Conservation (phyloP, 2,888 invertebrate species). For the Diplazon laetatorius region DNA sequence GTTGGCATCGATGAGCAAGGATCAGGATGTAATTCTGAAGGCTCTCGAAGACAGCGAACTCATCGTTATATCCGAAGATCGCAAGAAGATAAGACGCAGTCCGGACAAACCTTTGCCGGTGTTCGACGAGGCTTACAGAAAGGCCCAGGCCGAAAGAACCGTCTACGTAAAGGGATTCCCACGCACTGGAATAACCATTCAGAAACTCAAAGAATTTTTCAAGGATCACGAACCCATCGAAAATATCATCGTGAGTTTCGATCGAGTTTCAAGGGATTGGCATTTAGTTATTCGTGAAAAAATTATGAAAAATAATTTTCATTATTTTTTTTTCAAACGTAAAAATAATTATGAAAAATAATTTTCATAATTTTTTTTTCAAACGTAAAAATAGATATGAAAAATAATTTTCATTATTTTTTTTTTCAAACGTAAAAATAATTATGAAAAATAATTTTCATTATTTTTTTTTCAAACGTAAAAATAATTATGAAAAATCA, state of each 20-base stretch:
- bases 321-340: too few relatives aligned
- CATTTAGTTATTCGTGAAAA: not conserved
- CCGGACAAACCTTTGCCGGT: slow-evolving; percentile 91
- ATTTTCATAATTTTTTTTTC: too few relatives aligned
- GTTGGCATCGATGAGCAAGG: slow-evolving; percentile 88
- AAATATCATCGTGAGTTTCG: slow-evolving; percentile 80
- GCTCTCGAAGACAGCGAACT: slow-evolving; percentile 89
- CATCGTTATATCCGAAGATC: slow-evolving; percentile 87
- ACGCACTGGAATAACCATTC: slow-evolving; percentile 86
- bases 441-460: too few relatives aligned
- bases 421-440: too few relatives aligned
- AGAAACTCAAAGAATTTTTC: slow-evolving; percentile 90
- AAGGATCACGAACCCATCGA: slow-evolving; percentile 85
- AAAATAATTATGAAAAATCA: too few relatives aligned
- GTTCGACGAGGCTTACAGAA: slow-evolving; percentile 91
- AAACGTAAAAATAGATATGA: too few relatives aligned
- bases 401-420: too few relatives aligned
- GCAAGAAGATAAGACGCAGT: slow-evolving; percentile 89
- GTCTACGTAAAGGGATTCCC: slow-evolving; percentile 95
- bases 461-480: too few relatives aligned
- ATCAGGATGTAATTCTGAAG: slow-evolving; percentile 87
- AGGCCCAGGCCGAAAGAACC: slow-evolving; percentile 89
- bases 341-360: not conserved
- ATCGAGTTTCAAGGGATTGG: not conserved
- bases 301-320: not conserved